Conservation (phyloP, 2,797 vertebrate species). For the Cetoscarus ocellatus region DNA sequence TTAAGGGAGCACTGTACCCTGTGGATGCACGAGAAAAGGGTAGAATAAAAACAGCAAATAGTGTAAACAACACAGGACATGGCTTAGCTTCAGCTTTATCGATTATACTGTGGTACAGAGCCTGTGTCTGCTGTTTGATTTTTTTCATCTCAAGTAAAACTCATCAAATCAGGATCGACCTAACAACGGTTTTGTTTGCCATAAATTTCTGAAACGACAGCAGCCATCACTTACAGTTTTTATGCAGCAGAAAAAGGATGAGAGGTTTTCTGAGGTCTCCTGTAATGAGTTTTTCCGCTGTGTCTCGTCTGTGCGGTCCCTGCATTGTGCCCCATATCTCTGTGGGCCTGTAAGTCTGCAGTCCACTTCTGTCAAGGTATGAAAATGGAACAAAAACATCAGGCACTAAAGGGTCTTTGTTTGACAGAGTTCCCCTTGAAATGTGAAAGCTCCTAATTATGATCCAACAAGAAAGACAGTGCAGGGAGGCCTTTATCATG, state of each 20-base stretch:
- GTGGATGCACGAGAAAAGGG: constrained; percentile 28
- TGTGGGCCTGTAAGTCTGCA: constrained; percentile 7
- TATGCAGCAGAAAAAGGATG: constrained; percentile 14
- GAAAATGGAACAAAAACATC: constrained; percentile 7
- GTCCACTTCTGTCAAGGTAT: constrained; percentile 21
- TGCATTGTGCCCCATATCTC: constrained; percentile 33
- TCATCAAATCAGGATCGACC: constrained; percentile 26
- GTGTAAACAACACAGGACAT: constrained; percentile 39
- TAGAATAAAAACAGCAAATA: constrained; percentile 20
- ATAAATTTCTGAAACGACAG: constrained; percentile 33
- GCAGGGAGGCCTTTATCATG: constrained; percentile 20
- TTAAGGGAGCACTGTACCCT: constrained; percentile 46
- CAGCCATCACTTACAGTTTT: constrained; percentile 28
- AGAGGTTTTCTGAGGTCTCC: constrained; percentile 8
- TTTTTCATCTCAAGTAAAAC: constrained; percentile 38
- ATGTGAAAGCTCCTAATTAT: constrained; percentile 12
- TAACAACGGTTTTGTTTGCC: constrained; percentile 16
- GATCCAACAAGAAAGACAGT: constrained; percentile 15
- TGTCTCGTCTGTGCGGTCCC: constrained; percentile 20
- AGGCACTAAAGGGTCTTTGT: constrained; percentile 11
- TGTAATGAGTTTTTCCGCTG: constrained; percentile 44
- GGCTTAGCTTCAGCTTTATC: constrained; percentile 24
- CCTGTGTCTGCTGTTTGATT: constrained; percentile 25
- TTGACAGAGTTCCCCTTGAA: constrained; percentile 8
- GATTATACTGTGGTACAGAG: constrained; percentile 9